Conservation (phyloP, 2,113 vertebrate genomes). For the Pelecanoides urinatrix region DNA sequence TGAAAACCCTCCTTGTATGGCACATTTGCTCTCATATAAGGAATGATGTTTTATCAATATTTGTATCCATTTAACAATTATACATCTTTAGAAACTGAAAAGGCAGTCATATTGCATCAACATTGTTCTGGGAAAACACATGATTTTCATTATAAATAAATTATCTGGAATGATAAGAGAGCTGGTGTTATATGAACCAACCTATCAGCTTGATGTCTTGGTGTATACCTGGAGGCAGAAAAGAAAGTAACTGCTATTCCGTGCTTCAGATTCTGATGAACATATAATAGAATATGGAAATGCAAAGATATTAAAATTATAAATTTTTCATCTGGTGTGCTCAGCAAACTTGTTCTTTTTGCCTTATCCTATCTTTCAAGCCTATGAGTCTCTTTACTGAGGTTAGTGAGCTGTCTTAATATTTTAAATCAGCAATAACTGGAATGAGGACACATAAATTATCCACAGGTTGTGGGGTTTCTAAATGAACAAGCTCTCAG, state of each 20-base stretch:
- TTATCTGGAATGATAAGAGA: conserved; percentile 23
- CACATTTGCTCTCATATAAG: not conserved
- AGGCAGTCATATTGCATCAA: not conserved
- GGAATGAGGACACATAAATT: conserved; percentile 12
- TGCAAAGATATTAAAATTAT: conserved; percentile 51
- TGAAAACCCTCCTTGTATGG: not conserved
- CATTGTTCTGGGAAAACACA: not conserved
- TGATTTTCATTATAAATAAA: conserved; percentile 37
- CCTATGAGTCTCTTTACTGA: not conserved
- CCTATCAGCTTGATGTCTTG: conserved; percentile 17
- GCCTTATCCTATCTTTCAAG: not conserved
- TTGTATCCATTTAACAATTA: conserved; percentile 6
- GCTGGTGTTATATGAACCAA: not conserved
- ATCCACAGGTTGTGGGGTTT: not conserved
- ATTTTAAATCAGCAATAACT: conserved; percentile 1
- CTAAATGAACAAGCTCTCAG: not conserved
- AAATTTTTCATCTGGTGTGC: conserved; percentile 42
- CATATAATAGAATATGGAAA: conserved; percentile 34
- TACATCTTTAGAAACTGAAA: conserved; percentile 11
- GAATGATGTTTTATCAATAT: not conserved
- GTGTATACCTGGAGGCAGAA: conserved; percentile 5
- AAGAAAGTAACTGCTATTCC: conserved; percentile 1
- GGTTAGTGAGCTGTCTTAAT: not conserved
- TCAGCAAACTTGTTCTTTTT: conserved; percentile 8
- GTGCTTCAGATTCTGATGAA: conserved; percentile 4